Evolutionary conservation across 1,140 invertebrate species (phyloP).

Genomic region (Macrocentrus cingulum): DNA sequence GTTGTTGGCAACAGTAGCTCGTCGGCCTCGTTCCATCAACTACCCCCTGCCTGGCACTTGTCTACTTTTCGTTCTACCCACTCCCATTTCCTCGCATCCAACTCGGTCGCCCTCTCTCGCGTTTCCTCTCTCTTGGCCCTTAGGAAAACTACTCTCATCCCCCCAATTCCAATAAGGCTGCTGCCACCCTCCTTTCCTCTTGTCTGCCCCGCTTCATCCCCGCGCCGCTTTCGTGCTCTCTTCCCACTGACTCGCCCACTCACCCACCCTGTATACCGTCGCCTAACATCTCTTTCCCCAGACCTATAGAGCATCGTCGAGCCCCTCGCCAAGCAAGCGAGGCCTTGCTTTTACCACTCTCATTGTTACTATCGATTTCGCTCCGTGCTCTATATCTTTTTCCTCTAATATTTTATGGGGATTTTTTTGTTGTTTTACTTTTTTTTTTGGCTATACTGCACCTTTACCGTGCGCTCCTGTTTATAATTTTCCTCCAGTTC

Average conservation of each 20-base stretch:
- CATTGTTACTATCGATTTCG: constrained; percentile 53
- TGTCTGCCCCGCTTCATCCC: constrained; percentile 9
- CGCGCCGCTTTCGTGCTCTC: not conserved
- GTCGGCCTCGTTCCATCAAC: constrained; percentile 40
- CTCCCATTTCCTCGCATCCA: constrained; percentile 25
- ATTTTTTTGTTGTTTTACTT: too few relatives aligned
- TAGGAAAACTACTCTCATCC: constrained; percentile 49
- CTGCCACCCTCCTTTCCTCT: constrained; percentile 28
- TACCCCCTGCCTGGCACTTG: constrained; percentile 26
- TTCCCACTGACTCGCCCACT: not conserved
- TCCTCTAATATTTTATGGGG: constrained; percentile 46
- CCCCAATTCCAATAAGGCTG: constrained; percentile 53
- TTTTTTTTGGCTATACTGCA: not conserved
- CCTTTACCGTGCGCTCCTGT: not conserved
- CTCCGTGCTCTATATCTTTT: constrained; percentile 42
- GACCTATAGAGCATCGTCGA: constrained; percentile 29
- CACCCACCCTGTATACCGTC: constrained; percentile 21
- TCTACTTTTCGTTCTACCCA: constrained; percentile 26
- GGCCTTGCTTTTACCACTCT: constrained; percentile 46
- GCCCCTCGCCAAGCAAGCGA: constrained; percentile 27
- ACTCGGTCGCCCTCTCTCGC: constrained; percentile 9
- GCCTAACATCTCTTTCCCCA: constrained; percentile 27
- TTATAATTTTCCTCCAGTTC: too few relatives aligned
- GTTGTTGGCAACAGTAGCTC: constrained; percentile 49
- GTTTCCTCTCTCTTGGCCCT: constrained; percentile 39